Base-by-base conservation (phyloP, 2,797 vertebrate genomes). In the Enoplosus armatus region DNA sequence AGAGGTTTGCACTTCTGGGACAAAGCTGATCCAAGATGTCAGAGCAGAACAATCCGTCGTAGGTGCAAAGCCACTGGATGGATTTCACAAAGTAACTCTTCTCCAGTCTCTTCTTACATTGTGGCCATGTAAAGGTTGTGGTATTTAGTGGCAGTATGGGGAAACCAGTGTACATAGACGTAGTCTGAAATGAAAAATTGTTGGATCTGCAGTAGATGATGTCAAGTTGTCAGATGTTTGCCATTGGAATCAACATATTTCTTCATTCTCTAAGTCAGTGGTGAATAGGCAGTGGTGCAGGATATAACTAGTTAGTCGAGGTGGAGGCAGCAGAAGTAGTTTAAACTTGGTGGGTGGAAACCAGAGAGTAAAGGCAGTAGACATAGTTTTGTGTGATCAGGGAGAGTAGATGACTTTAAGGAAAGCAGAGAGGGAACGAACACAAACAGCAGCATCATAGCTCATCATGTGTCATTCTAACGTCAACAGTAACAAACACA, bases 391-490 rank as follows among this genome's bases (percentile, higher is more conserved):
- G 20, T 69, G 47, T 54, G 63, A 61, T 67, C 58, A 50, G 50
- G 39, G 51, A 66, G 39, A 59, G 48, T 1, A n/a, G 31, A 53
- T 3, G 20, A 48, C 22, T 27, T 26, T 31, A 22, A 64, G 12
- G 31, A 54, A 62, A 35, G 70, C 18, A 35, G 68, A 58, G 55
- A 65, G n/a, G 11, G 29, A 54, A 33, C 5, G 68, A 85, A 79
- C 59, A 82, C 58, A 56, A 85, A 88, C 84, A 91, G 84, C 87
- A 90, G 90, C 83, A 86, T 90, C 84, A 68, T 59, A 83, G 80
- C 55, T 83, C 65, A 73, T 82, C 26, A 54, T 60, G 56, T 63
- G 63, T 81, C 68, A 74, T 86, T 82, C 53, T 35, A 64, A 58
- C 67, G 77, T 73, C 72, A 64, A 26, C 80, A 56, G 61, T 43